These are phyloP conservation scores for Strix aluco DNA, from an alignment of 2,113 vertebrate species.

Conservation along the genomic window DNA sequence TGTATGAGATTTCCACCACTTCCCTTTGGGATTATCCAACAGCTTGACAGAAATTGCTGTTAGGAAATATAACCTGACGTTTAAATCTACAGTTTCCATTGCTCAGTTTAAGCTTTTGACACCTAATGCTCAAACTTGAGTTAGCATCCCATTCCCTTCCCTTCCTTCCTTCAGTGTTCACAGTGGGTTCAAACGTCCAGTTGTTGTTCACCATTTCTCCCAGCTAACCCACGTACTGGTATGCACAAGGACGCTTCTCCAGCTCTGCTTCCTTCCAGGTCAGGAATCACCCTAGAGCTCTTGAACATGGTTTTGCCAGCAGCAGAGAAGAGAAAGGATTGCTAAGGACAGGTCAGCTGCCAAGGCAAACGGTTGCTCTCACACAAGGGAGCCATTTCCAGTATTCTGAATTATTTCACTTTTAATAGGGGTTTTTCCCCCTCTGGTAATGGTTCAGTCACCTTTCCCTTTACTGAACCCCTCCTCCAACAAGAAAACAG, in stretches of 20 bases:
- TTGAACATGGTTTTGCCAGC: neutral
- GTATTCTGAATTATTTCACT: neutral
- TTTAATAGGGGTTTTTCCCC: neutral
- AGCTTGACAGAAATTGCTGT: conserved; percentile 19
- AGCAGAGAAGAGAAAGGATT: neutral
- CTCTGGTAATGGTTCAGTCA: neutral
- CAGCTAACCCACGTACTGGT: neutral
- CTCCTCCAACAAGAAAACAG: neutral
- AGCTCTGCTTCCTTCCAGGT: neutral
- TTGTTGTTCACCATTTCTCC: neutral
- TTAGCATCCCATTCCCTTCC: neutral
- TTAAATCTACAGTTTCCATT: neutral
- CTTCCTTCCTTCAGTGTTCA: neutral
- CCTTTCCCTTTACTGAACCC: conserved; percentile 1
- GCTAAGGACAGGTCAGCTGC: neutral
- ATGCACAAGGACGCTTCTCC: neutral
- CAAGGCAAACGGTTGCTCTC: neutral
- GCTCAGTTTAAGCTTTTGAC: neutral
- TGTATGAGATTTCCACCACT: neutral
- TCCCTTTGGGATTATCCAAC: conserved; percentile 33
- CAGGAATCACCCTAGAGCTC: neutral
- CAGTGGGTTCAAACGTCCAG: neutral
- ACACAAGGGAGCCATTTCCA: neutral
- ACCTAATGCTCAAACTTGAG: neutral
- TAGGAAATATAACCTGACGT: conserved; percentile 37